These are phyloP conservation scores for Tipula confusa DNA, from an alignment of 2,888 invertebrate species.

Conservation along the genomic window DNA sequence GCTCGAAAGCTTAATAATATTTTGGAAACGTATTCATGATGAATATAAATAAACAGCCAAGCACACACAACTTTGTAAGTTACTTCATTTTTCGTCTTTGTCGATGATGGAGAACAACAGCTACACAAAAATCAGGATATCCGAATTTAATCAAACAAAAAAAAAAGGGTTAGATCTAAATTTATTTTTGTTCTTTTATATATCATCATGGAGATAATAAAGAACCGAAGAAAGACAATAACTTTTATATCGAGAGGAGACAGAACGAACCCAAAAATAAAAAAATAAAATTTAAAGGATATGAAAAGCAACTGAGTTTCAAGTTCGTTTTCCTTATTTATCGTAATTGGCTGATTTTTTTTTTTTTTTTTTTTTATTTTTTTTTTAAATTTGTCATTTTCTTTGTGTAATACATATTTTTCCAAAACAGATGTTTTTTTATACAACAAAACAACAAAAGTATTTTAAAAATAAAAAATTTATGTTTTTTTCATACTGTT, in stretches of 20 bases:
- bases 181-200: neutral
- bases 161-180: neutral
- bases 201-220: conserved; percentile 16
- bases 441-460: neutral
- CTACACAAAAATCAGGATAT: conserved; percentile 12
- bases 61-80: neutral
- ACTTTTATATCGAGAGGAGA: neutral
- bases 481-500: neutral
- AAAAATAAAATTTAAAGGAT: neutral
- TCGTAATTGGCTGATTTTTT: conserved; percentile 3
- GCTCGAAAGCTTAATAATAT: neutral
- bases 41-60: neutral
- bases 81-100: neutral
- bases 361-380: neutral
- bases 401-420: neutral
- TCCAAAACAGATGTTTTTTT: neutral
- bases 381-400: neutral
- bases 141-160: neutral
- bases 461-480: neutral
- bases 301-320: conserved; percentile 1
- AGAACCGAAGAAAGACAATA: conserved; percentile 3
- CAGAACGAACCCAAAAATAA: neutral
- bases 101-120: neutral
- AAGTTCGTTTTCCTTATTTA: conserved; percentile 20
- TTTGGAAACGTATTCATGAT: neutral